phyloP scores from a whole-genome alignment of 2,797 vertebrate genomes.

The Sphaeramia orbicularis region DNA sequence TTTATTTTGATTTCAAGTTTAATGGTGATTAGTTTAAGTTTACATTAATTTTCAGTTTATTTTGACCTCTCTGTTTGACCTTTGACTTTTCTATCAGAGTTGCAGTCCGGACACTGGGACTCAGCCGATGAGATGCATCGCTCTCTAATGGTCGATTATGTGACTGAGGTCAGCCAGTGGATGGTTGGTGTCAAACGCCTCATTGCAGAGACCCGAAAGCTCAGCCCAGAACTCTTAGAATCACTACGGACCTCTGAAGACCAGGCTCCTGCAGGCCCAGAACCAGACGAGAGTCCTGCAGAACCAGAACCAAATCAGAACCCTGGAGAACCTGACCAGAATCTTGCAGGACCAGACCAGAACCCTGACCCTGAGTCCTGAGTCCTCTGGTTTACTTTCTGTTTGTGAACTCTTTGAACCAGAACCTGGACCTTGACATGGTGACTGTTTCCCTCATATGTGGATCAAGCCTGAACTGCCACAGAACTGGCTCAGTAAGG shows the following conservation, averaged over 20 bases:
- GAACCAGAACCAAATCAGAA: neutral
- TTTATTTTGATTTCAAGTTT: too few relatives aligned
- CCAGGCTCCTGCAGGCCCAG: neutral
- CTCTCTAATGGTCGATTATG: conserved; percentile 94
- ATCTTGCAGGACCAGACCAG: neutral
- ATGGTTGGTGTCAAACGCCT: conserved; percentile 96
- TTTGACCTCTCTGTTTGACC: neutral
- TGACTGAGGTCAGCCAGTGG: conserved; percentile 96
- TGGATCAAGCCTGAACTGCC: too few relatives aligned
- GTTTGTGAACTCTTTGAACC: too few relatives aligned
- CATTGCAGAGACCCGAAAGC: conserved; percentile 89
- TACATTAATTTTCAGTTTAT: too few relatives aligned
- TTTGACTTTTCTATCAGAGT: conserved; percentile 77
- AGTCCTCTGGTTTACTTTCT: too few relatives aligned
- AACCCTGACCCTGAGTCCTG: neutral
- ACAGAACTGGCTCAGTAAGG: too few relatives aligned
- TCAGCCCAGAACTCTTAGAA: conserved; percentile 69
- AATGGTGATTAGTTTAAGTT: too few relatives aligned
- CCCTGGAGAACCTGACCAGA: too few relatives aligned
- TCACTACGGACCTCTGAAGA: neutral
- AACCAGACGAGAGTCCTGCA: neutral
- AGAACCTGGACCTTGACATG: too few relatives aligned
- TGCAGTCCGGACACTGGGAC: conserved; percentile 87
- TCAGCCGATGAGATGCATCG: conserved; percentile 92
- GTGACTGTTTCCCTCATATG: too few relatives aligned